Percentiles rank a stretch among this genome's conserved stretches.
These are phyloP conservation scores for Willisornis vidua DNA, from an alignment of 2,113 vertebrate species.

Conservation along the genomic window DNA sequence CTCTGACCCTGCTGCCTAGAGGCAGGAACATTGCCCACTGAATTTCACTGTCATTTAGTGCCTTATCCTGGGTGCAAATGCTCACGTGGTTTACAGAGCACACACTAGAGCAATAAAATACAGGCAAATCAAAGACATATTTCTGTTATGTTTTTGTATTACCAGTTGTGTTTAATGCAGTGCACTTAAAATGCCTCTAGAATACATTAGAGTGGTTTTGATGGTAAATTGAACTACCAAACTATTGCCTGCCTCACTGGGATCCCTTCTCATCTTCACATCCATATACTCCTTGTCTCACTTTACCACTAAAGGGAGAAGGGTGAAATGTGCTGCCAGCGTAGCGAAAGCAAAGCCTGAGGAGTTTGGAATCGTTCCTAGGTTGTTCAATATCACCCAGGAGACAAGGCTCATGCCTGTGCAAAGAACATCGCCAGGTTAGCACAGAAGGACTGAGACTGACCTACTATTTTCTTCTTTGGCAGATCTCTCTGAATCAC, in stretches of 20 bases:
- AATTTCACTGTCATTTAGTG: not conserved
- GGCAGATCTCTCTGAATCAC: not conserved
- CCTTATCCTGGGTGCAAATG: constrained; percentile 21
- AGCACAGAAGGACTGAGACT: not conserved
- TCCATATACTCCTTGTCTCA: not conserved
- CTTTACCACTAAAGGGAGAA: constrained; percentile 10
- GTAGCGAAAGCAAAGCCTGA: not conserved
- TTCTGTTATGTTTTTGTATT: constrained; percentile 49
- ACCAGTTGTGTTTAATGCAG: constrained; percentile 48
- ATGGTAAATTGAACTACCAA: constrained; percentile 56
- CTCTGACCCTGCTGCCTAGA: not conserved
- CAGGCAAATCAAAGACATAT: constrained; percentile 41
- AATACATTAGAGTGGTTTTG: constrained; percentile 30
- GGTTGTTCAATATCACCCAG: constrained; percentile 21
- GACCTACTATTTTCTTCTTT: constrained; percentile 36
- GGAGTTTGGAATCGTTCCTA: not conserved
- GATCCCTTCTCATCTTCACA: constrained; percentile 11
- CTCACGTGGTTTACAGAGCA: constrained; percentile 29
- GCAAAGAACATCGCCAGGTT: not conserved
- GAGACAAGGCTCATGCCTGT: not conserved
- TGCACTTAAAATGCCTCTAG: constrained; percentile 42
- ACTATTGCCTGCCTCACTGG: constrained; percentile 3
- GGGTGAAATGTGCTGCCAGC: not conserved
- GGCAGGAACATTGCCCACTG: constrained; percentile 23
- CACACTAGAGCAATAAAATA: constrained; percentile 23